Conservation (phyloP, 2,888 invertebrate species). For the Watsonalla cultraria region DNA sequence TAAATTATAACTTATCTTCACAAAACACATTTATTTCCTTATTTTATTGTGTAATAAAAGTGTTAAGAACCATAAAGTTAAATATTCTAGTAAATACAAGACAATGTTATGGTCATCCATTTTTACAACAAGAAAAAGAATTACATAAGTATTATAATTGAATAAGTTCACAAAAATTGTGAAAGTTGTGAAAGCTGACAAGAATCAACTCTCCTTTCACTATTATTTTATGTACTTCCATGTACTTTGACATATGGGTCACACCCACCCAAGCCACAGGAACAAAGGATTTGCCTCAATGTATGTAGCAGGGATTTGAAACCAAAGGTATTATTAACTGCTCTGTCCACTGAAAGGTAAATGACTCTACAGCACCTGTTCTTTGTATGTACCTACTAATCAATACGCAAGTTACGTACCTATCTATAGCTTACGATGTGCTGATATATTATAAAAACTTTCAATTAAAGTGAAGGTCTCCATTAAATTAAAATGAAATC, state of each 20-base stretch:
- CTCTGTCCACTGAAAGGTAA: conserved; percentile 66
- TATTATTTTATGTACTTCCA: conserved; percentile 11
- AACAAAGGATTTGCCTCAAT: conserved; percentile 42
- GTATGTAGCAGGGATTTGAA: conserved; percentile 44
- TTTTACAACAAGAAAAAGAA: conserved; percentile 1
- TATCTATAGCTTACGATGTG: conserved; percentile 13
- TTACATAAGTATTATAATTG: conserved; percentile 4
- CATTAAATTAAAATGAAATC: conserved; percentile 13
- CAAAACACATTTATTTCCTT: too few relatives aligned
- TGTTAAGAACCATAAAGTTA: too few relatives aligned
- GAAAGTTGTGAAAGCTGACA: conserved; percentile 69
- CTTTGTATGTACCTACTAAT: conserved; percentile 41
- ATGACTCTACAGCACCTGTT: conserved; percentile 75
- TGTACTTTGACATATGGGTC: conserved; percentile 15
- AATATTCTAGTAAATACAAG: too few relatives aligned
- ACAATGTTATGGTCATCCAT: too few relatives aligned
- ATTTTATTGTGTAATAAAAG: too few relatives aligned
- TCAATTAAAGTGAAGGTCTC: conserved; percentile 22
- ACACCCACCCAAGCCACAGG: conserved; percentile 12
- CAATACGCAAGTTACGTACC: conserved; percentile 1
- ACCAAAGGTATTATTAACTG: conserved; percentile 57
- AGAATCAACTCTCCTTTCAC: conserved; percentile 41
- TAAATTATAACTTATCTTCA: too few relatives aligned
- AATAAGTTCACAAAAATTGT: conserved; percentile 29
- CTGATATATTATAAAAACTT: conserved; percentile 14